Evolutionary conservation across 2,888 invertebrate genomes (phyloP).

Genomic region (Ceriagrion tenellum): DNA sequence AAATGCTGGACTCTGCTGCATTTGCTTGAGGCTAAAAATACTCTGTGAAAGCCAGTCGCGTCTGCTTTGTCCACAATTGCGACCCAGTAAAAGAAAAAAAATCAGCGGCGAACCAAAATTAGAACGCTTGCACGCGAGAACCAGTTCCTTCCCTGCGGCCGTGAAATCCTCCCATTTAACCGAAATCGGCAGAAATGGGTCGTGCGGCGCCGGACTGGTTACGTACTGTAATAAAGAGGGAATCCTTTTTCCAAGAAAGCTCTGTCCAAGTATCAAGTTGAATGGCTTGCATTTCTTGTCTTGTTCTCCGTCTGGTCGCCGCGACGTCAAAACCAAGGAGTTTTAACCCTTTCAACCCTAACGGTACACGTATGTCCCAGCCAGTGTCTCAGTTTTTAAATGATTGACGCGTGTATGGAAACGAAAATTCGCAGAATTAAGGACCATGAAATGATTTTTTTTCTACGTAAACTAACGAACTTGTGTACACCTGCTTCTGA

Average conservation of each 20-base stretch:
- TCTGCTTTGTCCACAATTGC: neutral
- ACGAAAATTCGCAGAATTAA: too few species aligned
- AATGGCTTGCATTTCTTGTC: neutral
- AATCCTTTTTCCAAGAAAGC: neutral
- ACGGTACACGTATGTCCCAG: too few species aligned
- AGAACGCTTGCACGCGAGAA: neutral
- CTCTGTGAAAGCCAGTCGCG: neutral
- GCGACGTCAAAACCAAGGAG: too few species aligned
- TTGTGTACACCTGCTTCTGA: too few species aligned
- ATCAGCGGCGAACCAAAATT: neutral
- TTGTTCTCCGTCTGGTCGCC: too few species aligned
- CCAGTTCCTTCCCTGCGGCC: slow-evolving; percentile 12
- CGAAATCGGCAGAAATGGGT: neutral
- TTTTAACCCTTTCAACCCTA: too few species aligned
- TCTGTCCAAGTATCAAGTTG: neutral
- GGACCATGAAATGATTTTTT: too few species aligned
- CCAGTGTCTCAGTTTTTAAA: too few species aligned
- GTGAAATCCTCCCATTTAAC: neutral
- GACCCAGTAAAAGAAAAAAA: neutral
- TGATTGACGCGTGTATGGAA: too few species aligned
- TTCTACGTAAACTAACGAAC: too few species aligned
- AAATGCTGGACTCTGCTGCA: neutral
- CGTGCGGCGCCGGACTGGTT: neutral
- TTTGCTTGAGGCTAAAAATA: neutral
- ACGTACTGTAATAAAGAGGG: slow-evolving; percentile 24